These are phyloP conservation scores for Sycophila texana DNA, from an alignment of 2,888 invertebrate species.

Conservation along the genomic window DNA sequence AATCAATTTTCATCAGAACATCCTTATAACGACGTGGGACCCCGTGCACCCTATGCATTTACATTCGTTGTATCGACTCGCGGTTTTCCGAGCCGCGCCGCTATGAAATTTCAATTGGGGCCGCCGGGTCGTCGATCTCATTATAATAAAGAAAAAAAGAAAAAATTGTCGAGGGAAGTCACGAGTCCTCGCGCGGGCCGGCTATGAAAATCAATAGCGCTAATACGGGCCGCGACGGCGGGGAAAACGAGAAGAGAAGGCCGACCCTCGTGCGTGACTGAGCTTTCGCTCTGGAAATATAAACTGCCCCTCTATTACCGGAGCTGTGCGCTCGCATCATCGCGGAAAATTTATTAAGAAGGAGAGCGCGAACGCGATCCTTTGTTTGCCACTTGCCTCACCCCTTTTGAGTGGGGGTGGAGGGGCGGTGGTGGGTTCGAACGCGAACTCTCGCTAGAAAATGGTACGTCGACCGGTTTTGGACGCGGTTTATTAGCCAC, in stretches of 20 bases:
- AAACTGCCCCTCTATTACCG: conserved; percentile 22
- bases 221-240: conserved; percentile 23
- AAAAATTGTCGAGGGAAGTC: conserved; percentile 2
- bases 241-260: background rate
- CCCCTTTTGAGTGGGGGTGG: too few species aligned
- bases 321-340: conserved; percentile 8
- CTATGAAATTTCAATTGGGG: conserved; percentile 25
- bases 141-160: conserved; percentile 50
- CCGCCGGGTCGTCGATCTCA: conserved; percentile 51
- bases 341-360: conserved; percentile 44
- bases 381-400: background rate
- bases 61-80: background rate
- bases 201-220: conserved; percentile 48
- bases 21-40: too few species aligned
- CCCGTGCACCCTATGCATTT: background rate
- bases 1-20: too few species aligned
- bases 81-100: background rate
- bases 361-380: background rate
- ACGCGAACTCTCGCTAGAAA: background rate
- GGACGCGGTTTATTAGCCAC: too few species aligned
- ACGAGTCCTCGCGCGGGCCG: background rate
- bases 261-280: conserved; percentile 43
- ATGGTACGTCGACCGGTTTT: too few species aligned
- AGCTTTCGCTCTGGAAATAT: conserved; percentile 49
- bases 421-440: too few species aligned